Conservation (phyloP, 2,797 vertebrate genomes). For the Gobio occitaniae region DNA sequence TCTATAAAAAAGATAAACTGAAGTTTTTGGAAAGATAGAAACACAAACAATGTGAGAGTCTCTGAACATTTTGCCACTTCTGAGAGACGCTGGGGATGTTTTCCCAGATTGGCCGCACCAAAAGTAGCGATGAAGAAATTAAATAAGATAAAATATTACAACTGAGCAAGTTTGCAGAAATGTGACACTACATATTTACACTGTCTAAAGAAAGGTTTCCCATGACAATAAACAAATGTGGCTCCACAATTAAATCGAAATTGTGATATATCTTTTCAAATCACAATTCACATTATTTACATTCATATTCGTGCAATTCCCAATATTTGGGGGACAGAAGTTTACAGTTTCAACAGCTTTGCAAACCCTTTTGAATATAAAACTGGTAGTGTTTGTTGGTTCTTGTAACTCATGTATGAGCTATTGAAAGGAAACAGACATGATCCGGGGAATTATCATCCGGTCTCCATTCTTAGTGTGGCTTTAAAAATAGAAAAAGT, state of each 20-base stretch:
- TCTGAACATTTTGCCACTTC: conserved; percentile 3
- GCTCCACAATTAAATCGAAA: background rate
- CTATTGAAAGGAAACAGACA: too few species aligned
- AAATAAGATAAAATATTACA: background rate
- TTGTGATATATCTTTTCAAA: too few species aligned
- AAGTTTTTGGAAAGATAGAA: conserved; percentile 7
- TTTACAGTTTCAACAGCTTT: too few species aligned
- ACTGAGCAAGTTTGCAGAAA: background rate
- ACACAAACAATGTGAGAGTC: background rate
- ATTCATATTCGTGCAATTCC: too few species aligned
- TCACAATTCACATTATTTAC: too few species aligned
- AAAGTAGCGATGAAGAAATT: background rate
- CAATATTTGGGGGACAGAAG: too few species aligned
- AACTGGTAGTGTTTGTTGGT: too few species aligned
- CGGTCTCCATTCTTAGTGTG: background rate
- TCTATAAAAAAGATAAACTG: conserved; percentile 17
- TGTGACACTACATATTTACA: background rate
- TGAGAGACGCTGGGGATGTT: conserved; percentile 11
- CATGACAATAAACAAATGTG: background rate
- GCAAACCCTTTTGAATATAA: too few species aligned
- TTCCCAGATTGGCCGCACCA: background rate
- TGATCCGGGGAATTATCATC: too few species aligned
- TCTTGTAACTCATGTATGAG: too few species aligned
- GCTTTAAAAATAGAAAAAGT: background rate
- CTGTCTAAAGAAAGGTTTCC: background rate